Evolutionary conservation across 2,888 invertebrate genomes (phyloP).

Genomic region (Ecdyonurus torrentis): DNA sequence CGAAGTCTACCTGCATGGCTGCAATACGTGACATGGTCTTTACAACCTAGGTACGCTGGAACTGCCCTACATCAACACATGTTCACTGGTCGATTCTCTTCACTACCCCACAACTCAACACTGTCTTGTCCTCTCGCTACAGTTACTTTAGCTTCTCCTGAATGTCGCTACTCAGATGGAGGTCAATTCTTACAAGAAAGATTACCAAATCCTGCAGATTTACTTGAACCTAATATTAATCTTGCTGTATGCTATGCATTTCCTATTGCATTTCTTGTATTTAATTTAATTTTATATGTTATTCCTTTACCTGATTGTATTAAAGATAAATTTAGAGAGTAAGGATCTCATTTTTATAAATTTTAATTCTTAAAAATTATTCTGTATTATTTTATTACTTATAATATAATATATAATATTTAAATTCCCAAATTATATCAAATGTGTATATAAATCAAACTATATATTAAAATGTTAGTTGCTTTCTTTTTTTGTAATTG

Average conservation of each 20-base stretch:
- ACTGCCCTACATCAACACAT: conserved; percentile 23
- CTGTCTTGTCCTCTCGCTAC: background rate
- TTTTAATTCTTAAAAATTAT: too few species aligned
- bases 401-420: too few species aligned
- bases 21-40: conserved; percentile 59
- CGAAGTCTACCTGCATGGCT: conserved; percentile 68
- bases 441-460: too few species aligned
- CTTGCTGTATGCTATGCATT: background rate
- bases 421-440: too few species aligned
- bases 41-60: conserved; percentile 64
- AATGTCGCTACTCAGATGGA: background rate
- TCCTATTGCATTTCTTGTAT: background rate
- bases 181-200: background rate
- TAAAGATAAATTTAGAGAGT: background rate
- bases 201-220: background rate
- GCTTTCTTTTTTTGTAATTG: too few species aligned
- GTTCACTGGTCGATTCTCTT: background rate
- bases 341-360: too few species aligned
- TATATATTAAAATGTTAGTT: too few species aligned
- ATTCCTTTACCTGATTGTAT: background rate
- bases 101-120: background rate
- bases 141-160: background rate
- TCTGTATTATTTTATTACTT: too few species aligned
- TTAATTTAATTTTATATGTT: background rate
- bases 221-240: background rate